Evolutionary conservation across 2,113 vertebrate genomes (phyloP).

Genomic region (Sebastes schlegelii): DNA sequence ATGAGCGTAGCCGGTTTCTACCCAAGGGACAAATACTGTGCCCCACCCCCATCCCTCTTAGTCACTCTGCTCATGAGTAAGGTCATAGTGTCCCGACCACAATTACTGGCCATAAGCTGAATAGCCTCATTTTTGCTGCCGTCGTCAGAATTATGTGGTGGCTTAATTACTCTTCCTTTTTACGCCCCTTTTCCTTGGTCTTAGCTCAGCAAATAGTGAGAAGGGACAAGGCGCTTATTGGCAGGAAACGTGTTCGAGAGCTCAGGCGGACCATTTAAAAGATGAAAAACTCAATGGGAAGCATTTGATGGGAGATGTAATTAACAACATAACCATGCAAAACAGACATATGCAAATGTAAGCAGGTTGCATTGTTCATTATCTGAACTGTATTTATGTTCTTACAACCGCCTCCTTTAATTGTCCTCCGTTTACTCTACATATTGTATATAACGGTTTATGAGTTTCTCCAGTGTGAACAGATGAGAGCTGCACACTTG

Average conservation of each 20-base stretch:
- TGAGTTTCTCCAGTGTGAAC: not conserved
- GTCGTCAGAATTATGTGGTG: slow-evolving; percentile 75
- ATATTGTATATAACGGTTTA: not conserved
- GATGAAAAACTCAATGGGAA: not conserved
- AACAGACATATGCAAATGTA: not conserved
- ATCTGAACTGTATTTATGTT: not conserved
- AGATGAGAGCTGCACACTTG: not conserved
- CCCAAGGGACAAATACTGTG: slow-evolving; percentile 60
- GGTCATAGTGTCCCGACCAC: slow-evolving; percentile 81
- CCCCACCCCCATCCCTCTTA: slow-evolving; percentile 68
- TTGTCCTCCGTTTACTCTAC: not conserved
- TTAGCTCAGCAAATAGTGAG: slow-evolving; percentile 65
- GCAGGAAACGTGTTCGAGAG: slow-evolving; percentile 40
- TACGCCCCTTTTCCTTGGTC: slow-evolving; percentile 45
- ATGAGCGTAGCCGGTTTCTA: slow-evolving; percentile 46
- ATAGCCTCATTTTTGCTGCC: slow-evolving; percentile 72
- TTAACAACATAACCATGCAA: not conserved
- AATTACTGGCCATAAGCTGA: slow-evolving; percentile 78
- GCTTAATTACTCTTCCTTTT: slow-evolving; percentile 74
- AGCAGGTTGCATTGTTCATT: not conserved
- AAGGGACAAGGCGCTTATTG: slow-evolving; percentile 54
- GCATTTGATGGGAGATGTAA: not conserved
- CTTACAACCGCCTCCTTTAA: not conserved
- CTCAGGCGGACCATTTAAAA: slow-evolving; percentile 2
- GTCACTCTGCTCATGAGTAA: slow-evolving; percentile 68